These are phyloP conservation scores for Hemithea aestivaria DNA, from an alignment of 2,888 invertebrate genomes.

Conservation along the genomic window DNA sequence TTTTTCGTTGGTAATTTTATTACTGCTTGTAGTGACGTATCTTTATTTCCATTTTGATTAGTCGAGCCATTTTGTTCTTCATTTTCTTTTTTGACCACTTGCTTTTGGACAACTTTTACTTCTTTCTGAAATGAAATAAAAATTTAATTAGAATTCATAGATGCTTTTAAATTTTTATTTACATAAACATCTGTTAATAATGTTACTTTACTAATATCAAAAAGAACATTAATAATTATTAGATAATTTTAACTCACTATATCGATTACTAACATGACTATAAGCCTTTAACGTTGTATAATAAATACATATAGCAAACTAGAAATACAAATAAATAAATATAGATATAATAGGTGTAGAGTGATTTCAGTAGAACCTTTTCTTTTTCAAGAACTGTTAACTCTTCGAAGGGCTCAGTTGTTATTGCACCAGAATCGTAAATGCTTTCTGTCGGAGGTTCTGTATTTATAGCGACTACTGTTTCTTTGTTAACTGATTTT, in stretches of 20 bases:
- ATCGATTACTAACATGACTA: conserved; percentile 37
- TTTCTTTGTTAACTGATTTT: conserved; percentile 10
- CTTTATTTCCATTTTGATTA: conserved; percentile 55
- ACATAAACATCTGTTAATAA: conserved; percentile 4
- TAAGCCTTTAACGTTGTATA: conserved; percentile 54
- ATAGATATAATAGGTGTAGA: conserved; percentile 64
- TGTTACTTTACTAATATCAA: conserved; percentile 19
- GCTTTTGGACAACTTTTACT: conserved; percentile 56
- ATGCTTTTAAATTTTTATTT: not conserved
- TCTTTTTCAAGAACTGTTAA: conserved; percentile 44
- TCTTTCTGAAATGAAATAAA: conserved; percentile 57
- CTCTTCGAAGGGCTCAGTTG: conserved; percentile 40
- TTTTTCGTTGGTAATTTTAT: conserved; percentile 62
- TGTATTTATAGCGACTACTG: conserved; percentile 4
- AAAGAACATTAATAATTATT: conserved; percentile 6
- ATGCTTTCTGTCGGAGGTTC: conserved; percentile 15
- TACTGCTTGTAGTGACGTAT: conserved; percentile 44
- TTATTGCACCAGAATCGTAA: conserved; percentile 20
- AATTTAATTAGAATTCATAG: conserved; percentile 3
- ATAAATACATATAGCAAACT: conserved; percentile 59
- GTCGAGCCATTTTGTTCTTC: conserved; percentile 48
- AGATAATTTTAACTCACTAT: conserved; percentile 45
- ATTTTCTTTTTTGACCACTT: conserved; percentile 47
- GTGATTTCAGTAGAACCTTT: conserved; percentile 70
- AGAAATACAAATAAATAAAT: conserved; percentile 62